A percentile compares a stretch with the other conserved stretches of the same genome.
Conservation (phyloP, 2,113 vertebrate genomes). For the Solea solea region DNA sequence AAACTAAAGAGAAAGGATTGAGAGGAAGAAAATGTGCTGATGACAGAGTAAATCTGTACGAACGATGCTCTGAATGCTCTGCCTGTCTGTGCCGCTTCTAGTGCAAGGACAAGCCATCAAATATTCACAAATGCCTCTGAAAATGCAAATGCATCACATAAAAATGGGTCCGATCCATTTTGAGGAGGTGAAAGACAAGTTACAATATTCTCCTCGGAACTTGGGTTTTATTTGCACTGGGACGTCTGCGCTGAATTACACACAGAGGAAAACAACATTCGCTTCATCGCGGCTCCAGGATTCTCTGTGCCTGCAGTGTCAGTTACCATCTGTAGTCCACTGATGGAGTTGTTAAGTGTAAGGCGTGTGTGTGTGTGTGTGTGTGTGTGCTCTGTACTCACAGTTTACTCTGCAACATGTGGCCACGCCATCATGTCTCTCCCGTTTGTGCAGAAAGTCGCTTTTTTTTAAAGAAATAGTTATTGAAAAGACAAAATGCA, state of each 20-base stretch:
- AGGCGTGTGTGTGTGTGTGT: not conserved
- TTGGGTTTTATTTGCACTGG: constrained; percentile 53
- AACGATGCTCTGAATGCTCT: not conserved
- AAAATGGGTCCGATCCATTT: constrained; percentile 66
- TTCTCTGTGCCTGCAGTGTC: constrained; percentile 23
- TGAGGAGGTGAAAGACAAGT: constrained; percentile 53
- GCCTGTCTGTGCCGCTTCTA: constrained; percentile 29
- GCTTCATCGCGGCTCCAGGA: constrained; percentile 26
- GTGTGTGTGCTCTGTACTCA: too few relatives aligned
- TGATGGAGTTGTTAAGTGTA: constrained; percentile 9
- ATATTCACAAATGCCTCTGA: constrained; percentile 62
- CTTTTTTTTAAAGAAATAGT: not conserved
- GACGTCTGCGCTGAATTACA: constrained; percentile 49
- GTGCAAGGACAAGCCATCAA: constrained; percentile 59
- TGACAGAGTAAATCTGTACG: not conserved
- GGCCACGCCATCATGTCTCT: not conserved
- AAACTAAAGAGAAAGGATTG: too few relatives aligned
- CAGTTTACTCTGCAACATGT: not conserved
- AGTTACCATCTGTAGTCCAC: constrained; percentile 7
- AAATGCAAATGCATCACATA: constrained; percentile 71
- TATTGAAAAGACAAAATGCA: too few relatives aligned
- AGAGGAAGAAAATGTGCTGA: too few relatives aligned
- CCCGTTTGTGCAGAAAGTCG: not conserved
- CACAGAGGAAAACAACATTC: constrained; percentile 40
- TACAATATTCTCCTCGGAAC: constrained; percentile 48